Base-by-base conservation (phyloP, 2,888 invertebrate species). In the Parochlus steinenii region DNA sequence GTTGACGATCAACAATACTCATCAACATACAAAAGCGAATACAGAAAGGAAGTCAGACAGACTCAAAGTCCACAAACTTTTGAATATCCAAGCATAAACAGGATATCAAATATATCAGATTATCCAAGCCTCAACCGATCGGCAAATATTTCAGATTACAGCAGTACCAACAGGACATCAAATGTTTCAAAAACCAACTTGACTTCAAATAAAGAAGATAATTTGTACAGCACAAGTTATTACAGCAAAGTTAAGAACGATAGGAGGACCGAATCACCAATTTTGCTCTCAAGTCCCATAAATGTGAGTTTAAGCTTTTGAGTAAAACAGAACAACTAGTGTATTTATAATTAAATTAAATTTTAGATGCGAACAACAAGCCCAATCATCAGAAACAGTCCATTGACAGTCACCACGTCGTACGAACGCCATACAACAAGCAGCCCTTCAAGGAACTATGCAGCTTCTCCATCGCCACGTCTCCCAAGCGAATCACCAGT, bases 401-500 rank as follows among this genome's bases (percentile, higher is more conserved):
- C 59, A 1, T 39, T 59, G 40, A 59, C 59, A 31, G 52, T 58
- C 22, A 58, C 56, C 47, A 56, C 57, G 14, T 50, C 52, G 37
- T 56, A 47, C 25, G 59, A 59, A 39, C 50, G 56, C 17, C 55
- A 53, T 33, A 32, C 55, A 2, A 50, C 44, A 8, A 42, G 46
- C 28, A 59, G 59, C 41, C 59, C 59, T 3, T 46, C 12, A 31
- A 34, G 57, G 6, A 54, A 52, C 31, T 47, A 51, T 39, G 49
- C 57, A 3, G 48, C 52, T 22, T 59, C 59, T 5, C 59, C 58
- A 23, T 54, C 52, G 26, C 45, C 44, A 15, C 48, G 56, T 10
- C 51, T 52, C 12, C 44, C 42, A 61, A 63, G 49, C 60, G 64
- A 35, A 56, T 71, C 55, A 52, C 71, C 48, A 53, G 59, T 27